These are phyloP conservation scores for Felis catus DNA, from an alignment of 2,113 vertebrate genomes.

Conservation along the genomic window F.catus_Fca126_mat1.0 CM031411.1:114133501-114134000, in stretches of 20 bases:
- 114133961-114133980: neutral
- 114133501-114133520: neutral
- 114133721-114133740: neutral
- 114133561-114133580: neutral
- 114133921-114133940: neutral
- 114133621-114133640: neutral
- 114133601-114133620: neutral
- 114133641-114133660: neutral
- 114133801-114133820: neutral
- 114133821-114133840: neutral
- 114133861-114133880: neutral
- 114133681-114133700: neutral
- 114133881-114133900: neutral
- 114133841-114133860: neutral
- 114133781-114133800: slow-evolving; percentile 7
- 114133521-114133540: neutral
- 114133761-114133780: neutral
- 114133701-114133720: neutral
- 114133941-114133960: neutral
- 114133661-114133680: neutral
- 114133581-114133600: neutral
- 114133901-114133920: neutral
- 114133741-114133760: neutral
- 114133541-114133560: neutral
- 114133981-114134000: neutral